A percentile compares a stretch with the other conserved stretches of the same genome.
Conservation (phyloP, 2,113 vertebrate genomes). For the Proteles cristata region DNA sequence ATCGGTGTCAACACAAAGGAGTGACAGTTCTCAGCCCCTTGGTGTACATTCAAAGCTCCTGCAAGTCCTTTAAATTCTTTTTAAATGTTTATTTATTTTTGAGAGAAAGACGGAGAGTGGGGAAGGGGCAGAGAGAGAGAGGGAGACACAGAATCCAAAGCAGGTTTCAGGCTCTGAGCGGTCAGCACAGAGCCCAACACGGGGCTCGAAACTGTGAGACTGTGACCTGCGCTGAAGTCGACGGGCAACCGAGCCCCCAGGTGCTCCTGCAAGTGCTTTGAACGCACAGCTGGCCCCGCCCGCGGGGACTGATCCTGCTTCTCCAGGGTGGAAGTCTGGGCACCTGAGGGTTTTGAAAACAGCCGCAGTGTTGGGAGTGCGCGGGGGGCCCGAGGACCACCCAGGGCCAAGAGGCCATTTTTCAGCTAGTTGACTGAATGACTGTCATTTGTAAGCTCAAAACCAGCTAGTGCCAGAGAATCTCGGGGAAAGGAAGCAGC, state of each 20-base stretch:
- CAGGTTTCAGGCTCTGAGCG: too few relatives aligned
- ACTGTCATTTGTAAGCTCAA: not conserved
- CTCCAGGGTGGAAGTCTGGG: too few relatives aligned
- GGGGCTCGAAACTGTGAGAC: too few relatives aligned
- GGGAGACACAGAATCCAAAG: too few relatives aligned
- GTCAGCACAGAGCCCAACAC: too few relatives aligned
- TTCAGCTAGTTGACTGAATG: fast-evolving
- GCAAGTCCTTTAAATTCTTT: not conserved
- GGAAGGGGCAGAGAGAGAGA: too few relatives aligned
- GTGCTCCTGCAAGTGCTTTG: not conserved
- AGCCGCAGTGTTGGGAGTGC: fast-evolving
- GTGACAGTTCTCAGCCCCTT: fast-evolving
- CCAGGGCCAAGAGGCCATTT: not conserved
- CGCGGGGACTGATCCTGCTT: fast-evolving
- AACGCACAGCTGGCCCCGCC: not conserved
- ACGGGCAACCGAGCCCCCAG: fast-evolving
- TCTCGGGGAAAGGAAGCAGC: not conserved
- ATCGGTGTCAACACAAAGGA: fast-evolving
- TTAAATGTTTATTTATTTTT: too few relatives aligned
- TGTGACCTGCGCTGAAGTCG: too few relatives aligned
- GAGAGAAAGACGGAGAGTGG: too few relatives aligned
- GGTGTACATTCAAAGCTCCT: not conserved
- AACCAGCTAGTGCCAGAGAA: not conserved
- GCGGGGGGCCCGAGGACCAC: fast-evolving
- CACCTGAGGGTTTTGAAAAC: not conserved